phyloP scores from a whole-genome alignment of 2,888 invertebrate species.

The Volucella inanis region DNA sequence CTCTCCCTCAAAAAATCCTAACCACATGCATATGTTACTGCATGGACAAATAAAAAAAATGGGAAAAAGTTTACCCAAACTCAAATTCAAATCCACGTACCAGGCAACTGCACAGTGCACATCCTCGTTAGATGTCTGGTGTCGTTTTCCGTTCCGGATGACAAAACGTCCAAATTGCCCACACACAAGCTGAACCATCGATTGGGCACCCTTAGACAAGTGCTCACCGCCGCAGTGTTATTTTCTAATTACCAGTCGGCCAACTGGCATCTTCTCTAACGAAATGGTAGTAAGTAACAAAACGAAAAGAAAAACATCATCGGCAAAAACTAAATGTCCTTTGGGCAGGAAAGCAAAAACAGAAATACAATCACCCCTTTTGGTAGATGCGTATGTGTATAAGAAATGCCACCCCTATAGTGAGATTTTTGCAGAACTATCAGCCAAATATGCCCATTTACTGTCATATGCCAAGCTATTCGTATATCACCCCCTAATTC shows the following conservation, averaged over 20 bases:
- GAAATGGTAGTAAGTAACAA: slow-evolving; percentile 36
- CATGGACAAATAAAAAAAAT: slow-evolving; percentile 9
- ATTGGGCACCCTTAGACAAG: slow-evolving; percentile 40
- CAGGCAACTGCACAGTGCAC: slow-evolving; percentile 31
- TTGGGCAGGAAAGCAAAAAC: slow-evolving; percentile 43
- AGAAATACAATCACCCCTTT: slow-evolving; percentile 15
- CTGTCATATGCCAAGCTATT: slow-evolving; percentile 20
- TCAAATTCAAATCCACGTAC: too few species aligned
- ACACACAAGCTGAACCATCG: slow-evolving; percentile 45
- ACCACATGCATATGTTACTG: slow-evolving; percentile 22
- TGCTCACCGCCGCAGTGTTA: slow-evolving; percentile 27
- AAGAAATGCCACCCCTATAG: neutral
- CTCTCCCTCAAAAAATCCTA: slow-evolving; percentile 15
- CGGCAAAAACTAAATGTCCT: slow-evolving; percentile 58
- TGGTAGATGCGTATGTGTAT: slow-evolving; percentile 49
- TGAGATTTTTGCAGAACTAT: slow-evolving; percentile 42
- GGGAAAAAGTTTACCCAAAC: neutral
- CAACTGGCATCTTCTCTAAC: slow-evolving; percentile 68
- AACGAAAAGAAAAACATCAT: slow-evolving; percentile 13
- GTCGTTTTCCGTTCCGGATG: slow-evolving; percentile 66
- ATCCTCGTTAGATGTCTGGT: slow-evolving; percentile 66
- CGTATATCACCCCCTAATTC: neutral
- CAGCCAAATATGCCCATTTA: slow-evolving; percentile 61
- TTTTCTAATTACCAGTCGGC: slow-evolving; percentile 74
- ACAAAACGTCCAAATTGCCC: slow-evolving; percentile 68